Percentiles rank a stretch among this genome's conserved stretches.
Conservation (phyloP, 2,113 vertebrate species). For the Datnioides undecimradiatus region DNA sequence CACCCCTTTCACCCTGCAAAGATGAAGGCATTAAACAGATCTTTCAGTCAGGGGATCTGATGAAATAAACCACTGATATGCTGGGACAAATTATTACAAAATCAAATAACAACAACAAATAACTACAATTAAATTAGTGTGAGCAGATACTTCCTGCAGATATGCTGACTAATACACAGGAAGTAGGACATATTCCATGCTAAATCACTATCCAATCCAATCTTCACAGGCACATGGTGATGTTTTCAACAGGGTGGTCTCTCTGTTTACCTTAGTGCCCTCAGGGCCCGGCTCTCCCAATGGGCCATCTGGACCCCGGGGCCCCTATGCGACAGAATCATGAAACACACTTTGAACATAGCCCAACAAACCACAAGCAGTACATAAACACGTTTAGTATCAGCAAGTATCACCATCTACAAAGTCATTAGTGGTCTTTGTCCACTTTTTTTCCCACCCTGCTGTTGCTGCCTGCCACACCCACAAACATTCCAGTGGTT, state of each 20-base stretch:
- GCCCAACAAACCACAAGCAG: slow-evolving; percentile 20
- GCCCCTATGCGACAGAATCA: slow-evolving; percentile 85
- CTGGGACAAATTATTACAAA: neutral
- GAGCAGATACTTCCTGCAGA: neutral
- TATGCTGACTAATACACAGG: neutral
- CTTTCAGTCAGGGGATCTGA: too few species aligned
- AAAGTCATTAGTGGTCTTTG: slow-evolving; percentile 34
- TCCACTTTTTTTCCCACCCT: neutral
- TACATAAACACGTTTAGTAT: neutral
- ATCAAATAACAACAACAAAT: too few species aligned
- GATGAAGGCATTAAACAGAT: slow-evolving; percentile 31
- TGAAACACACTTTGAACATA: slow-evolving; percentile 24
- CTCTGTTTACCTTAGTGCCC: slow-evolving; percentile 89
- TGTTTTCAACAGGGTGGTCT: neutral
- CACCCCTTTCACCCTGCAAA: slow-evolving; percentile 92
- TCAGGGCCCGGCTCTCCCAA: slow-evolving; percentile 89
- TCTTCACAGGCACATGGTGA: neutral
- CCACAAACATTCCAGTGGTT: slow-evolving; percentile 41
- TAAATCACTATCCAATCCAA: neutral
- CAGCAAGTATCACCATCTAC: neutral
- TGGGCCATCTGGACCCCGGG: slow-evolving; percentile 90
- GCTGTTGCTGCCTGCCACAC: neutral
- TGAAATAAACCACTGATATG: neutral
- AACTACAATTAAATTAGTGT: neutral
- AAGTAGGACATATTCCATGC: neutral